Evolutionary conservation across 1,140 invertebrate genomes (phyloP), one percentile per base, ranked within the genome.

Genomic region (Solen grandis): DNA sequence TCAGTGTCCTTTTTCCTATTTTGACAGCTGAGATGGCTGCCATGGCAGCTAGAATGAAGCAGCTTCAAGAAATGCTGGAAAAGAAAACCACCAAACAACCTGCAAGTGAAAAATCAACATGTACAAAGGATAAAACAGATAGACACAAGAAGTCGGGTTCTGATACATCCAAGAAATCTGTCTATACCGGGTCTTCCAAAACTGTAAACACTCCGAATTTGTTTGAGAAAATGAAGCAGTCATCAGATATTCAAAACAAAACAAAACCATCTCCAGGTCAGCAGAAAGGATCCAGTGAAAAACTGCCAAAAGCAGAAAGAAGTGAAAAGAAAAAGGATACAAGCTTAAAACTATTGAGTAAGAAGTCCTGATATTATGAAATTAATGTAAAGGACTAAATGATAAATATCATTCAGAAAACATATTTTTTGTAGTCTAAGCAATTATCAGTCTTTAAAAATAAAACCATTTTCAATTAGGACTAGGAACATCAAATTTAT

Each of bases 21-120:
- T 8, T 63, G 50, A 2, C 31, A 77, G 75, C 62, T 77, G 75
- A 77, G 36, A 77, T 77, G 75, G 62, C 41, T 16, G 75, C 62
- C 1, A 77, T 77, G 75, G 62, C 75, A 25, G 33, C 36, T 25
- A 66, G 75, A 38, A 77, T 77, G 75, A 27, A 68, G 59, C 41
- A 77, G 63, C 38, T 77, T 5, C 22, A 77, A 59, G 29, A 52
- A 55, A 10, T 77, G 63, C 29, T 77, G 50, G 62, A 27, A 33
- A 27, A 65, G 62, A 25, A 65, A 33, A 65, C 22, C 31, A 29
- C 25, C 5, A 4, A 25, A 65, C 10, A 33, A 10, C 14, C 31
- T 29, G 25, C 31, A 65, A 29, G 10, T 65, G 13, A 65, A 5
- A 22, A 59, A 10, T 10, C 8, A 59, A n/a, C 55, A 13, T 22